phyloP scores from a whole-genome alignment of 2,888 invertebrate genomes.

The Meteorus colon region DNA sequence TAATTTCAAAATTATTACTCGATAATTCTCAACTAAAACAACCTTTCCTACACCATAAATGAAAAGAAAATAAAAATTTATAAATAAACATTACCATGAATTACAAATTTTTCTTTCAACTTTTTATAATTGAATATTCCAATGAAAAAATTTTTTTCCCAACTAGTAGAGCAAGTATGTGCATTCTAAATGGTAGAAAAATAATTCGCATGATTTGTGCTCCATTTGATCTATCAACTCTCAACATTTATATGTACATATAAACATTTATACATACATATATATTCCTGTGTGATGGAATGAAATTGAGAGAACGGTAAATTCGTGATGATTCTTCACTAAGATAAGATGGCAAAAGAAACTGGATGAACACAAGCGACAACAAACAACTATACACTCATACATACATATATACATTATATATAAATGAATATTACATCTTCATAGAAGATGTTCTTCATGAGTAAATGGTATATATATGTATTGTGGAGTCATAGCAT shows the following conservation, averaged over 20 bases:
- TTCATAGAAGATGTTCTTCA: slow-evolving; percentile 18
- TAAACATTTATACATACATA: not conserved
- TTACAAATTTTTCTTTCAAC: too few species aligned
- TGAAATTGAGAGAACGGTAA: slow-evolving; percentile 24
- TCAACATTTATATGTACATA: not conserved
- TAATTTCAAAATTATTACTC: too few species aligned
- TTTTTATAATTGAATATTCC: too few species aligned
- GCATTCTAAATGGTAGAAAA: not conserved
- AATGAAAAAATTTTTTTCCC: too few species aligned
- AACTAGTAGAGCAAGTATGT: not conserved
- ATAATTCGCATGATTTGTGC: not conserved
- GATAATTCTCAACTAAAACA: too few species aligned
- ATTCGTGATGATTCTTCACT: slow-evolving; percentile 16
- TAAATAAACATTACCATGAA: not conserved
- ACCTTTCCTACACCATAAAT: too few species aligned
- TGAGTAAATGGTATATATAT: not conserved
- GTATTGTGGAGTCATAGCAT: not conserved
- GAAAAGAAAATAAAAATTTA: not conserved
- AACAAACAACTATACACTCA: slow-evolving; percentile 7
- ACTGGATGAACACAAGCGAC: slow-evolving; percentile 14
- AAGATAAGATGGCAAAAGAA: slow-evolving; percentile 16
- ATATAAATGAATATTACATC: slow-evolving; percentile 6
- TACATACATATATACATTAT: not conserved
- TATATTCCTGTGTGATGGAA: not conserved
- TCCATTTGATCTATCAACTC: not conserved